These are phyloP conservation scores for Paramormyrops kingsleyae DNA, from an alignment of 2,113 vertebrate genomes.

Conservation along the genomic window DNA sequence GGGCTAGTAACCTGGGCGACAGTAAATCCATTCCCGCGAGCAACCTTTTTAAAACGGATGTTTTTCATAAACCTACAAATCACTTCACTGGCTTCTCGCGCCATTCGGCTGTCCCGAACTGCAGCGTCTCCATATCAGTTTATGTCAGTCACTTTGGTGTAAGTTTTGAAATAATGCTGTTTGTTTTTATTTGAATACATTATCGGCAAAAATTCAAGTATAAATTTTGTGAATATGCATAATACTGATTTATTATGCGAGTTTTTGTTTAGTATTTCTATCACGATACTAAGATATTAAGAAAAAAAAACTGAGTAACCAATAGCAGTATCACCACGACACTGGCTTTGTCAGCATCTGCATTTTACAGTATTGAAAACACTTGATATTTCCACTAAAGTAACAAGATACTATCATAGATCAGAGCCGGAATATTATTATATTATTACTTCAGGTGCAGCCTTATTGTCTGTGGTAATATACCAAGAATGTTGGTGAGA, in stretches of 20 bases:
- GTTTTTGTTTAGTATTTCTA: not conserved
- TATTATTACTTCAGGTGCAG: not conserved
- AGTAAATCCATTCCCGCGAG: not conserved
- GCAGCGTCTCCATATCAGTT: not conserved
- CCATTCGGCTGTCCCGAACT: not conserved
- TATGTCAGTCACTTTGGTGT: not conserved
- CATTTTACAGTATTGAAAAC: not conserved
- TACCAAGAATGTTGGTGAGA: not conserved
- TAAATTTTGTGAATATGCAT: not conserved
- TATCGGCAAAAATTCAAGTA: not conserved
- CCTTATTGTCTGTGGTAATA: slow-evolving; percentile 1
- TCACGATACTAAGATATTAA: not conserved
- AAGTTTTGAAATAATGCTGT: not conserved
- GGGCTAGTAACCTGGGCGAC: not conserved
- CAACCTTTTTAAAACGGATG: not conserved
- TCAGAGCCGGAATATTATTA: not conserved
- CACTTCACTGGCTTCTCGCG: not conserved
- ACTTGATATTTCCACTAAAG: not conserved
- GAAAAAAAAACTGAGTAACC: not conserved
- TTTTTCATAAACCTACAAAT: slow-evolving; percentile 20
- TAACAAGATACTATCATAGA: not conserved
- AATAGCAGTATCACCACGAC: not conserved
- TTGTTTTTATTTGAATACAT: not conserved
- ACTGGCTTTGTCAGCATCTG: not conserved
- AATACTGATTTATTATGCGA: not conserved